Base-by-base conservation (phyloP, 2,888 invertebrate species). In the Agrilus cyanescens region DNA sequence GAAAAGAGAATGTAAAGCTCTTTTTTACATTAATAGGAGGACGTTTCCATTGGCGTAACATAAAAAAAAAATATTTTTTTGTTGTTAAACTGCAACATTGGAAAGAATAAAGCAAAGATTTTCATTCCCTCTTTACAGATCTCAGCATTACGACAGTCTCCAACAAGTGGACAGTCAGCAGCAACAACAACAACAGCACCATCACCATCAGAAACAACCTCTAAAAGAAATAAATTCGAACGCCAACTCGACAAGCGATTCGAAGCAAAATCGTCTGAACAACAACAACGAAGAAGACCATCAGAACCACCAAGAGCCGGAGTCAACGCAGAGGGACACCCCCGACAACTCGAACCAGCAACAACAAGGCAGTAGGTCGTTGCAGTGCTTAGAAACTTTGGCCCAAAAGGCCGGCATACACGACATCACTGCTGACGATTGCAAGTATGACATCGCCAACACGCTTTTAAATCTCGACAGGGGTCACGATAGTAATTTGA, bases 341-440 rank as follows among this genome's bases (percentile, higher is more conserved):
- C 40, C 40, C 37, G 47, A 40, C 41, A 50, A 35, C 25, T 41
- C 32, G 44, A 46, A 34, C 43, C 50, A 46, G 20, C 47, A 50
- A 14, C 49, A 50, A 37, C 52, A 58, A 16, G 58, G 58, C 12
- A 70, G 70, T 52, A 57, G 74, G 33, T 74, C 74, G 2, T 59
- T 82, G 40, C 81, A 82, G 74, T 81, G 80, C 56, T 63, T 82
- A 48, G 82, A 82, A 60, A 82, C 81, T 1, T 69, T 82, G 46
- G 82, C 82, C 12, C 80, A 82, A 57, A 82, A 82, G 53, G 82
- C 82, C 39, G 82, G 82, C 2, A 67, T 67, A 40, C 63, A 64
- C 51, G 66, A 67, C 50, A 80, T 82, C 12, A 81, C 80, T 13
- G 78, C 80, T 57, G 82, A 81, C 59, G 82, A 82, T 61, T 68